Evolutionary conservation across 2,797 vertebrate genomes (phyloP).

Genomic region (Catamblyrhynchus diadema): DNA sequence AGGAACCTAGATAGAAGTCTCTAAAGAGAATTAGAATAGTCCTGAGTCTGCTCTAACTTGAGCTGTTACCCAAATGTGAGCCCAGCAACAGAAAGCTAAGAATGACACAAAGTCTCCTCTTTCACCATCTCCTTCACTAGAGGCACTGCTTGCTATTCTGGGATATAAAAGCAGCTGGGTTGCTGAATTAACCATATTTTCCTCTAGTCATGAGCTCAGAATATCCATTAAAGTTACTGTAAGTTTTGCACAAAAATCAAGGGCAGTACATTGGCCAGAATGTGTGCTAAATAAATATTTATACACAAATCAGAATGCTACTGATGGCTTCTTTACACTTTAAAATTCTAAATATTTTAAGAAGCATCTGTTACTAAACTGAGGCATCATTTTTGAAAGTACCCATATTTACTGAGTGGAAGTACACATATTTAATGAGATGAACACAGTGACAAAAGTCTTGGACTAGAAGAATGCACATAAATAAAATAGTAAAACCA

Average conservation of each 20-base stretch:
- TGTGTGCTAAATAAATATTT: constrained; percentile 74
- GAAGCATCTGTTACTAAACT: constrained; percentile 71
- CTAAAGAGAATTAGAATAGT: background rate
- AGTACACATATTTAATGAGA: constrained; percentile 68
- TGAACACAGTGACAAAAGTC: constrained; percentile 50
- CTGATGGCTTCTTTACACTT: constrained; percentile 73
- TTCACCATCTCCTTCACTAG: constrained; percentile 21
- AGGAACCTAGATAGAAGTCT: background rate
- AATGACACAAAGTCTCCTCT: background rate
- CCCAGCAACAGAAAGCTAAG: constrained; percentile 21
- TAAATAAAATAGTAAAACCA: constrained; percentile 35
- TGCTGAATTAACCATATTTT: constrained; percentile 66
- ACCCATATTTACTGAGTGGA: constrained; percentile 62
- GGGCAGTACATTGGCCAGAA: constrained; percentile 68
- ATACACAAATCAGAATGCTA: constrained; percentile 70
- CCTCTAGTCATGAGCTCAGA: constrained; percentile 40
- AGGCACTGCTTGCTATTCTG: constrained; percentile 39
- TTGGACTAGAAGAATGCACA: constrained; percentile 45
- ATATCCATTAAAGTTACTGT: constrained; percentile 51
- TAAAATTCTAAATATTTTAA: constrained; percentile 72
- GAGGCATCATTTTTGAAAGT: constrained; percentile 64
- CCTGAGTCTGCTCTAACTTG: background rate
- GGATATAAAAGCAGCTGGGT: constrained; percentile 51
- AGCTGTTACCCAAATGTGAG: background rate
- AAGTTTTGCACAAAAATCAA: constrained; percentile 64